phyloP scores from a whole-genome alignment of 2,113 vertebrate species.

The Suncus etruscus region DNA sequence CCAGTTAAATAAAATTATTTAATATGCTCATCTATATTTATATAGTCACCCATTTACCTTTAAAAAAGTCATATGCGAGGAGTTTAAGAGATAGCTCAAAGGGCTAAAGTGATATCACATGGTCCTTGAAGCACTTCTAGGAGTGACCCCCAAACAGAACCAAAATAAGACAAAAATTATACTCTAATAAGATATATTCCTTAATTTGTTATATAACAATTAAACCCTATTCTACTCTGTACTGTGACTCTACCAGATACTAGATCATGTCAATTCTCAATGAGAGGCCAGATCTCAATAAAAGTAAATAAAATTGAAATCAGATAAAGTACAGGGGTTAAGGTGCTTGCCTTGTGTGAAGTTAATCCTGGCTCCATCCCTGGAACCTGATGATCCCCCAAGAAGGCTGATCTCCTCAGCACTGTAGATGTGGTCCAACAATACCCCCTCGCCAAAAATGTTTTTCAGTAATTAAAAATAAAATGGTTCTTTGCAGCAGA shows the following conservation, averaged over 20 bases:
- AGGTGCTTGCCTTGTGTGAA: too few species aligned
- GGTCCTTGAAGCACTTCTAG: too few species aligned
- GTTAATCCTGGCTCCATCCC: too few species aligned
- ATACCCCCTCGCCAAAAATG: too few species aligned
- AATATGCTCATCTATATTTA: background rate
- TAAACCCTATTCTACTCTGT: slow-evolving; percentile 26
- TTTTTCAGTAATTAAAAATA: background rate
- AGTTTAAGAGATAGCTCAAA: background rate
- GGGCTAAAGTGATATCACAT: too few species aligned
- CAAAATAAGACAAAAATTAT: background rate
- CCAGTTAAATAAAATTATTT: background rate
- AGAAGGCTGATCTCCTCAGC: too few species aligned
- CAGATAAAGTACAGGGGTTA: too few species aligned
- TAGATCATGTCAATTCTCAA: background rate
- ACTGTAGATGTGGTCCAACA: too few species aligned
- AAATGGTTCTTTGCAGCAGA: background rate
- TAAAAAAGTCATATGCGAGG: background rate
- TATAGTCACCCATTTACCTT: background rate
- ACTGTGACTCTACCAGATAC: slow-evolving; percentile 5
- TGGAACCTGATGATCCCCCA: too few species aligned
- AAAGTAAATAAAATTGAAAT: background rate
- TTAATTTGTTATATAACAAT: background rate
- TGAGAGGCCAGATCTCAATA: background rate
- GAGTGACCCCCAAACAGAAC: too few species aligned
- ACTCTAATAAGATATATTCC: background rate